Evolutionary conservation across 2,113 vertebrate genomes (phyloP), one percentile per base, ranked within the genome.

Genomic region (Sapayoa aenigma): DNA sequence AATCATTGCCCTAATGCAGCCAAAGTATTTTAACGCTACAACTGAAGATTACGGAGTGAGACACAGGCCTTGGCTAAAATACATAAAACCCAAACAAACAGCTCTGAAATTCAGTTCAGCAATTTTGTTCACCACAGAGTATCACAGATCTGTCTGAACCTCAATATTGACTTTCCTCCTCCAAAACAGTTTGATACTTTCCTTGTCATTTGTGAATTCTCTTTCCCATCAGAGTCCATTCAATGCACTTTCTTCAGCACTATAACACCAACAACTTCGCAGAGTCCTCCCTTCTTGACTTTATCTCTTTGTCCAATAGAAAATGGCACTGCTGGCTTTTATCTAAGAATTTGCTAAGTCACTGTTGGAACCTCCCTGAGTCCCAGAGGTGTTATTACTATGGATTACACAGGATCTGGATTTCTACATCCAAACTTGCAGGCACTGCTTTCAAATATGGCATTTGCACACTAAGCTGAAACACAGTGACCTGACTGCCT

Each of bases 361-460:
- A 18, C 55, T 49, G 33, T 30, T 46, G 37, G 12, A 87, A 42
- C 55, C 39, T 41, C 33, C 3, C 8, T 15, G 69, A n/a, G 15
- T 69, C 3, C 0, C 73, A 66, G 42, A 8, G 14, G 53, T 58
- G 33, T 33, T 73, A 58, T 9, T 24, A 49, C 16, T 21, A 31
- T 1, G 5, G 71, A 33, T 23, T 42, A 56, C 44, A 28, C 10
- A 27, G 55, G 20, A 72, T 23, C 16, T 9, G 11, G 23, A 72
- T 20, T 47, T 60, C 30, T 53, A 63, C 12, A 17, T 14, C 12
- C 83, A 78, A 41, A 37, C 33, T 14, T 12, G 37, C 60, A 73
- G 59, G 41, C 31, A 30, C 56, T 63, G 35, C 52, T 59, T 72
- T 58, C 56, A 72, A 14, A 23, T 4, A 3, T 0, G 0, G 42